These are phyloP conservation scores for Tragelaphus buxtoni DNA, from an alignment of 2,113 vertebrate genomes.

Conservation along the genomic window DNA sequence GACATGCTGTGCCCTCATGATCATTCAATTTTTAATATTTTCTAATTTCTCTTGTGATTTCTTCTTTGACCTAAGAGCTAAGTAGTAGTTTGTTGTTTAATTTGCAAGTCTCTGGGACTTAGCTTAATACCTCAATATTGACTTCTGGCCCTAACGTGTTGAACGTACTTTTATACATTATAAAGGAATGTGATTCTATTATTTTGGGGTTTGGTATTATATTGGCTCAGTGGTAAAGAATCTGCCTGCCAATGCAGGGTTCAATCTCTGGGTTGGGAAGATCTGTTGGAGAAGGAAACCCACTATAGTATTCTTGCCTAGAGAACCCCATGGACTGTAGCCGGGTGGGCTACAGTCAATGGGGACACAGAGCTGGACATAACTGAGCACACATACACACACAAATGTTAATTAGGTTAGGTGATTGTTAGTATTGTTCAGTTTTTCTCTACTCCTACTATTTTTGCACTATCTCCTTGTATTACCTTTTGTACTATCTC, in stretches of 20 bases:
- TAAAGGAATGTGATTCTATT: not conserved
- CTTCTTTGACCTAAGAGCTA: not conserved
- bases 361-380: not conserved
- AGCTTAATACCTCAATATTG: not conserved
- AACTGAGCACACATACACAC: not conserved
- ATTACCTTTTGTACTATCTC: not conserved
- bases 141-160: not conserved
- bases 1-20: not conserved
- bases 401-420: not conserved
- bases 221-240: not conserved
- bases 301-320: not conserved
- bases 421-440: not conserved
- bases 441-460: not conserved
- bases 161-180: not conserved
- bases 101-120: not conserved
- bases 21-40: not conserved
- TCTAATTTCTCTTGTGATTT: not conserved
- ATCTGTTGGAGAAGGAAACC: not conserved
- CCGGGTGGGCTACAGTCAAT: not conserved
- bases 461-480: not conserved
- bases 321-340: not conserved
- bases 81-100: not conserved
- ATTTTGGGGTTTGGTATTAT: not conserved
- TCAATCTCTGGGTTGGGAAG: not conserved
- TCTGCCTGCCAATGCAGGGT: not conserved